A percentile compares a stretch with the other conserved stretches of the same genome.
These are phyloP conservation scores for Hydropsyche tenuis DNA, from an alignment of 1,140 invertebrate genomes.

Conservation along the genomic window DNA sequence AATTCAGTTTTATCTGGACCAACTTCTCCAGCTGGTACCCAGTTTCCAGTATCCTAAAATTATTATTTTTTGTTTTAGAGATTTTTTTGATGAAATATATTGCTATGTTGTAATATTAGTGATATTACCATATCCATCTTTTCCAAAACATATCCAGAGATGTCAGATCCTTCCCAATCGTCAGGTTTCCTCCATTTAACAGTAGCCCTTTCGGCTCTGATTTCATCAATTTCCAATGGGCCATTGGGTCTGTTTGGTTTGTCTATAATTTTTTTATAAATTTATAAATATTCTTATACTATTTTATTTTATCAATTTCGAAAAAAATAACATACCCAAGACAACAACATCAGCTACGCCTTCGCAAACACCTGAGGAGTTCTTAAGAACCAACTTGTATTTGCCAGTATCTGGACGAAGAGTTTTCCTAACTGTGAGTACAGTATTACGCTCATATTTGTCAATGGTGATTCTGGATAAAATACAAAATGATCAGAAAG, in stretches of 20 bases:
- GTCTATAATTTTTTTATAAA: no score
- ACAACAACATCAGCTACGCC: conserved; percentile 87
- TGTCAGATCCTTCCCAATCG: conserved; percentile 91
- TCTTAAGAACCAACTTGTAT: conserved; percentile 84
- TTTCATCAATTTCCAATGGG: conserved; percentile 85
- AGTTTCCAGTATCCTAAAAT: conserved; percentile 80
- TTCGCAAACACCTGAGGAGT: conserved; percentile 84
- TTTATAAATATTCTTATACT: conserved; percentile 42
- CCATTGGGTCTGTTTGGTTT: conserved; percentile 86
- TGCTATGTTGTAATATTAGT: background rate
- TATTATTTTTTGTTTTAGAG: background rate
- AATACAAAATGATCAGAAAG: conserved; percentile 42
- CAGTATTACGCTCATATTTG: conserved; percentile 89
- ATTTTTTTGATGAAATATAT: conserved; percentile 16
- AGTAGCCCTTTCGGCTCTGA: conserved; percentile 89
- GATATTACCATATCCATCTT: conserved; percentile 83
- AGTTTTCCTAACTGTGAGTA: conserved; percentile 86
- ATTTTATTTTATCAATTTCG: background rate
- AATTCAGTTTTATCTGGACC: conserved; percentile 83
- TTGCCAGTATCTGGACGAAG: conserved; percentile 88
- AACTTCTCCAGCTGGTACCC: conserved; percentile 90
- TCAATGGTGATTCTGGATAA: conserved; percentile 77
- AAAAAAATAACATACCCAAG: conserved; percentile 68
- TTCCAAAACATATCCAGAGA: conserved; percentile 95
- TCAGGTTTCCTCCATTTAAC: conserved; percentile 95